Evolutionary conservation across 2,888 invertebrate species (phyloP), one percentile per base, ranked within the genome.

Genomic region (Sepiola atlantica): DNA sequence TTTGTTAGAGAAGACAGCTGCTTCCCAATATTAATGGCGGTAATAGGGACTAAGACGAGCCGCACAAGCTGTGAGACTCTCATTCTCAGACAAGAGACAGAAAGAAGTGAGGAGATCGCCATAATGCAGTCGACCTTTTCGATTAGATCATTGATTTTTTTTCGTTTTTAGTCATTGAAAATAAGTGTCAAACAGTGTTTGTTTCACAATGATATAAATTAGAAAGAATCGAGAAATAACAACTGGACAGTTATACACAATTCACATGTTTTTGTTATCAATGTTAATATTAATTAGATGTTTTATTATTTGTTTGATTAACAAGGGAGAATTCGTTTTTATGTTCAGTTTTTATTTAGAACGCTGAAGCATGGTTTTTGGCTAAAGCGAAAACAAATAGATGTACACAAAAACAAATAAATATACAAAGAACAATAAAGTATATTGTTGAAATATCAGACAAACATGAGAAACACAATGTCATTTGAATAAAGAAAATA

Each of bases 61-160:
- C 1, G 77, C n/a, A 77, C 77, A 77, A 77, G 77, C 77, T 77
- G 77, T 77, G 77, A 77, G n/a, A 32, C 14, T 32, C 77, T 77
- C 77, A n/a, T 77, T 77, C 77, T 14, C 77, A n/a, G 77, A 77
- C 14, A 12, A 77, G 77, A 77, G 77, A n/a, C n/a, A 77, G n/a
- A 45, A 8, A 45, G n/a, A 32, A 77, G 32, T n/a, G 77, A n/a
- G 77, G 32, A 77, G n/a, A 32, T 77, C 77, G 77, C 77, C n/a
- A 77, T 77, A 77, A 77, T 77, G 32, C 2, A 32, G 77, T n/a
- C 77, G n/a, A 77, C 77, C 77, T 77, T 77, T 77, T 77, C n/a
- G n/a, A 77, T 77, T 77, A n/a, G 77, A 77, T 77, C 77, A 77
- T 77, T 77, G 77, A 77, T 77, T 77, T 77, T n/a, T n/a, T 32